Percentiles rank a stretch among this genome's conserved stretches.
Evolutionary conservation across 2,888 invertebrate genomes (phyloP).

Genomic region (Phymatocera aterrima): DNA sequence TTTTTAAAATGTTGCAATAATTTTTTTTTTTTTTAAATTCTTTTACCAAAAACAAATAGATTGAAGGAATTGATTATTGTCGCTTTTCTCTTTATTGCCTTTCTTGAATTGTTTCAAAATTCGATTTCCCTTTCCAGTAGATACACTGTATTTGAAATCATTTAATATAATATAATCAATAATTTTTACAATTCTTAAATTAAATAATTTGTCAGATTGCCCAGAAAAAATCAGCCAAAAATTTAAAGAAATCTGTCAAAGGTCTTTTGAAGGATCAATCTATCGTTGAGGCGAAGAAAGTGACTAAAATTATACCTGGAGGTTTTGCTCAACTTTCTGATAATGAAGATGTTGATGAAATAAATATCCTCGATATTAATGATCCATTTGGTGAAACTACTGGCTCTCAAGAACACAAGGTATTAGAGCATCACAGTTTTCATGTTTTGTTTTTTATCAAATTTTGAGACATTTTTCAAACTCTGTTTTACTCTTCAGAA

Average conservation of each 20-base stretch:
- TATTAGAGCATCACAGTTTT: constrained; percentile 29
- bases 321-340: neutral
- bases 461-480: neutral
- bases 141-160: too few relatives aligned
- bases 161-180: too few relatives aligned
- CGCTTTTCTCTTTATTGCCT: neutral
- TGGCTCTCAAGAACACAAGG: constrained; percentile 46
- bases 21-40: neutral
- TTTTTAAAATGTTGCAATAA: too few relatives aligned
- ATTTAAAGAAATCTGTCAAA: neutral
- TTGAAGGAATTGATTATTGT: too few relatives aligned
- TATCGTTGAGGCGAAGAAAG: neutral
- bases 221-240: neutral
- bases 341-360: constrained; percentile 20
- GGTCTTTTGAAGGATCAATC: neutral
- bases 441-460: neutral
- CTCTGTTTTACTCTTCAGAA: neutral
- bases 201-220: neutral
- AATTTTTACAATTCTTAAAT: neutral
- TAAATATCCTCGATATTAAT: constrained; percentile 19
- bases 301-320: neutral
- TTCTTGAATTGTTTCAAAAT: too few relatives aligned
- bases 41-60: too few relatives aligned
- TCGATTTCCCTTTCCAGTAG: too few relatives aligned
- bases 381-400: neutral